These are phyloP conservation scores for Python bivittatus DNA, from an alignment of 2,113 vertebrate species.

Conservation along the genomic window DNA sequence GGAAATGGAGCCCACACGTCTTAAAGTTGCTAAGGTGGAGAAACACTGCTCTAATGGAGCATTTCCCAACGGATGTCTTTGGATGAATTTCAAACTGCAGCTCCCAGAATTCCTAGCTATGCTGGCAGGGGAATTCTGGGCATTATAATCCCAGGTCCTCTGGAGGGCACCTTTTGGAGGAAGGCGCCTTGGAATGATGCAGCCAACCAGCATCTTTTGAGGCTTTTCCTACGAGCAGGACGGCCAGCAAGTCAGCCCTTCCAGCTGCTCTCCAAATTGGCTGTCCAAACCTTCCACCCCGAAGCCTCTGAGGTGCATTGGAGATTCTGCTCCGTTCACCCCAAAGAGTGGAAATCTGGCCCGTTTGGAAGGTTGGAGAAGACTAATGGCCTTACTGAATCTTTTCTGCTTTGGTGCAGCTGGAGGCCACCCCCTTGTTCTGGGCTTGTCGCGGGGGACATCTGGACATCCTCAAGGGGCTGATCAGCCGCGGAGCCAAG, in stretches of 20 bases:
- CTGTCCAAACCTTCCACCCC: not conserved
- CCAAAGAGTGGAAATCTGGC: not conserved
- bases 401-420: constrained; percentile 32
- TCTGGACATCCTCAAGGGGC: constrained; percentile 57
- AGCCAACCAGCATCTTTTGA: not conserved
- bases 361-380: not conserved
- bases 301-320: not conserved
- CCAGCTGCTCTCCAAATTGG: not conserved
- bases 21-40: no score
- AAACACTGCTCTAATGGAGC: no score
- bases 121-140: not conserved
- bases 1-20: no score
- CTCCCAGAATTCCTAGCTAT: no score
- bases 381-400: not conserved
- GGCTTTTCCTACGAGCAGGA: not conserved
- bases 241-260: not conserved
- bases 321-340: not conserved
- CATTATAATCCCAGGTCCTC: not conserved
- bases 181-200: not conserved
- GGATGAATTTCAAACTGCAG: no score
- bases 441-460: constrained; percentile 70
- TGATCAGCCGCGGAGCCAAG: constrained; percentile 60
- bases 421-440: constrained; percentile 62
- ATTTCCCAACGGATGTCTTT: no score
- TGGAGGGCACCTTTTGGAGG: not conserved